phyloP scores from a whole-genome alignment of 2,888 invertebrate genomes.

The Adelphocoris suturalis region DNA sequence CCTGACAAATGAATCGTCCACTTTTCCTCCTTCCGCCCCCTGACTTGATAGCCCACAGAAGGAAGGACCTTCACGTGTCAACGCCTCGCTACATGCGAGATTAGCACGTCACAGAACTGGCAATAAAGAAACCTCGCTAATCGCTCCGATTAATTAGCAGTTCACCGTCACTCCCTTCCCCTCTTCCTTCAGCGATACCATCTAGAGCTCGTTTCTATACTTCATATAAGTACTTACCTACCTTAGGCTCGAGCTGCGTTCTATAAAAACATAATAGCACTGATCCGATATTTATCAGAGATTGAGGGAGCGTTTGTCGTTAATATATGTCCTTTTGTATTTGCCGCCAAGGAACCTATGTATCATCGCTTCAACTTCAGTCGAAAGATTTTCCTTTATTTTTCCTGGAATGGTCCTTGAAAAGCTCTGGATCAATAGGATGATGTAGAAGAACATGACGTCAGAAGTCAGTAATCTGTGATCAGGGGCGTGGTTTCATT shows the following conservation, averaged over 20 bases:
- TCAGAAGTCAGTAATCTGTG: neutral
- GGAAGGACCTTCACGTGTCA: conserved; percentile 41
- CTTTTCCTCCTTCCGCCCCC: neutral
- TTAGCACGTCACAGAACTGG: conserved; percentile 48
- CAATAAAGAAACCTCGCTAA: conserved; percentile 22
- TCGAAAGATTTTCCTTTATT: conserved; percentile 25
- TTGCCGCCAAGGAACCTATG: conserved; percentile 17
- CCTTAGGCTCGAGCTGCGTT: neutral
- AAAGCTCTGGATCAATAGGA: neutral
- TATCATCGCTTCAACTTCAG: conserved; percentile 41
- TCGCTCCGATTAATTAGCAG: conserved; percentile 52
- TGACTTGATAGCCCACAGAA: neutral
- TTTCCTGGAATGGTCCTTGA: conserved; percentile 2
- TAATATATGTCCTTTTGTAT: conserved; percentile 10
- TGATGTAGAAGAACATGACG: neutral
- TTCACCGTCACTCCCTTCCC: neutral
- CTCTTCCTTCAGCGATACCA: conserved; percentile 35
- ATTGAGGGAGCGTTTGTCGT: conserved; percentile 34
- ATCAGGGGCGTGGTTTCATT: conserved; percentile 45
- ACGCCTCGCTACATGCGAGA: conserved; percentile 3
- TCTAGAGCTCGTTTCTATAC: conserved; percentile 15
- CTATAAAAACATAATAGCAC: conserved; percentile 44
- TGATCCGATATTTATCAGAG: conserved; percentile 21
- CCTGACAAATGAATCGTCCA: neutral
- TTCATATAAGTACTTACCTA: neutral